Percentiles rank a stretch among this genome's conserved stretches.
Conservation (phyloP, 1,140 invertebrate species). For the Octopus sinensis region DNA sequence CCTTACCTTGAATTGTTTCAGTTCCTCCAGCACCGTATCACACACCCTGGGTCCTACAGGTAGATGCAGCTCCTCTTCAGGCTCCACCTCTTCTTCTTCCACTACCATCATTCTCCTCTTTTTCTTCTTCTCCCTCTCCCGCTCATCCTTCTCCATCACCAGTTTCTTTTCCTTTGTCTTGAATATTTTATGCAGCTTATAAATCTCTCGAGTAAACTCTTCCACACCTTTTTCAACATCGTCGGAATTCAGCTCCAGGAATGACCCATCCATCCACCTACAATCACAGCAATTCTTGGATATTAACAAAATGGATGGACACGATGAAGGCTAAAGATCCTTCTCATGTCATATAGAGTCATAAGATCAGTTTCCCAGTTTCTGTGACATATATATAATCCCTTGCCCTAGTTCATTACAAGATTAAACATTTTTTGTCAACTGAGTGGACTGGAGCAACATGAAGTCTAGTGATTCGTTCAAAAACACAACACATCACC, state of each 20-base stretch:
- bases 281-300: neutral
- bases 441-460: no score
- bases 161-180: constrained; percentile 66
- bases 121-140: constrained; percentile 51
- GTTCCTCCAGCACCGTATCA: constrained; percentile 62
- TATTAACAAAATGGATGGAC: no score
- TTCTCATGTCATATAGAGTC: no score
- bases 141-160: constrained; percentile 49
- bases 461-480: no score
- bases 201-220: constrained; percentile 64
- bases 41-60: constrained; percentile 51
- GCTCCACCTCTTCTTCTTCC: constrained; percentile 63
- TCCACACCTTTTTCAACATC: constrained; percentile 51
- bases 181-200: constrained; percentile 77
- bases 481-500: no score
- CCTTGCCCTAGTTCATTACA: no score
- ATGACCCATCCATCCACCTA: constrained; percentile 84
- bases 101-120: constrained; percentile 63
- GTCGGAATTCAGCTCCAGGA: constrained; percentile 74
- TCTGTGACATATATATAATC: no score
- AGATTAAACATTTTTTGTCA: no score
- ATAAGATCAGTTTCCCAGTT: no score
- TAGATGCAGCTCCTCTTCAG: constrained; percentile 37
- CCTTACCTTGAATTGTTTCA: constrained; percentile 73
- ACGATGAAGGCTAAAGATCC: no score